These are phyloP conservation scores for Petrocephalus zakoni DNA, from an alignment of 2,113 vertebrate species.

Conservation along the genomic window DNA sequence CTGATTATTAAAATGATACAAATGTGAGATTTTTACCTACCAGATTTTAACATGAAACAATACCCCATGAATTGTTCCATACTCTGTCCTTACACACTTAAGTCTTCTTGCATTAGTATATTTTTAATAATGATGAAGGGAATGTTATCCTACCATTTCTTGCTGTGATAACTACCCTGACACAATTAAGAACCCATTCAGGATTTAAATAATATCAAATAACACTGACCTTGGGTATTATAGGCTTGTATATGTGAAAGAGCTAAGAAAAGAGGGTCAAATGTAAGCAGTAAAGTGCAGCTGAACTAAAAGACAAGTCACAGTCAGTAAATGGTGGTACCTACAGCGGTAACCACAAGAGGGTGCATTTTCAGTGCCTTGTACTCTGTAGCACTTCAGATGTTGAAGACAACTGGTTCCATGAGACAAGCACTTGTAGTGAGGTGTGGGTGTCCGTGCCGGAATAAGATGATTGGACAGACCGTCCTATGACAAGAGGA, in stretches of 20 bases:
- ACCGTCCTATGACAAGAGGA: background rate
- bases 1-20: background rate
- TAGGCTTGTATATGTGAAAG: background rate
- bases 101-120: background rate
- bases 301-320: background rate
- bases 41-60: background rate
- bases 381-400: background rate
- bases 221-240: background rate
- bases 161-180: background rate
- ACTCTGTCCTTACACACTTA: background rate
- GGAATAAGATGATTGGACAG: background rate
- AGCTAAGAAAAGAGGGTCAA: background rate
- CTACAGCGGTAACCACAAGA: background rate
- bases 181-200: background rate
- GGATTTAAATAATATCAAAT: background rate
- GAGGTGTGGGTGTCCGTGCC: background rate
- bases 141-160: background rate
- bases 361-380: background rate
- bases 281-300: background rate
- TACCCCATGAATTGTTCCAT: background rate
- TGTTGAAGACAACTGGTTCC: background rate
- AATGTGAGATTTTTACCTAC: background rate
- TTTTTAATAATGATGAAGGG: background rate
- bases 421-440: background rate
- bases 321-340: background rate